Percentiles rank a stretch among this genome's conserved stretches.
Conservation (phyloP, 2,888 invertebrate genomes). For the Pteria penguin region DNA sequence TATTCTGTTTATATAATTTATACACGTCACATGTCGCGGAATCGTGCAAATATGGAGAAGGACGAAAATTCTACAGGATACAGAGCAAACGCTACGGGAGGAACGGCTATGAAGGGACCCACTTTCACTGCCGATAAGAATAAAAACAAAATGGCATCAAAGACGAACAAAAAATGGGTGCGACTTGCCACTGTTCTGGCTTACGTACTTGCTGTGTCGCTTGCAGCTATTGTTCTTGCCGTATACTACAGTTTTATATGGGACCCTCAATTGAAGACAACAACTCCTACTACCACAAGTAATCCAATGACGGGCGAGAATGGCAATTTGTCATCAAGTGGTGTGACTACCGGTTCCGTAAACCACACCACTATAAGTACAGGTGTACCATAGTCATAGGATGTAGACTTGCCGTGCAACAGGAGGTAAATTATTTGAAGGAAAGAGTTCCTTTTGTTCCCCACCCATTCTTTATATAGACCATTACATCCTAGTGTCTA, state of each 20-base stretch:
- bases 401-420: too few species aligned
- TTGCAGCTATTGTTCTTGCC: constrained; percentile 95
- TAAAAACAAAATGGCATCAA: constrained; percentile 77
- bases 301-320: too few species aligned
- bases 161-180: constrained; percentile 87
- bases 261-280: constrained; percentile 85
- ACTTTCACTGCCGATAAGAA: constrained; percentile 70
- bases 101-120: constrained; percentile 58
- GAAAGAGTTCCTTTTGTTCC: too few species aligned
- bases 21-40: neutral
- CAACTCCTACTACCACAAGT: constrained; percentile 50
- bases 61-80: constrained; percentile 59
- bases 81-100: constrained; percentile 56
- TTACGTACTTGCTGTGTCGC: constrained; percentile 95
- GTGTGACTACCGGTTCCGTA: too few species aligned
- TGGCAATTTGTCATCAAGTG: too few species aligned
- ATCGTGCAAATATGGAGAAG: constrained; percentile 44
- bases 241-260: constrained; percentile 96
- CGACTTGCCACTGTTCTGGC: constrained; percentile 95
- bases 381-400: too few species aligned
- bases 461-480: too few species aligned
- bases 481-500: too few species aligned
- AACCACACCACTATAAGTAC: too few species aligned
- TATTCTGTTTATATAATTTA: neutral
- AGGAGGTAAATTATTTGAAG: too few species aligned